Base-by-base conservation (phyloP, 2,113 vertebrate species). In the Ptychochromis oligacanthus region DNA sequence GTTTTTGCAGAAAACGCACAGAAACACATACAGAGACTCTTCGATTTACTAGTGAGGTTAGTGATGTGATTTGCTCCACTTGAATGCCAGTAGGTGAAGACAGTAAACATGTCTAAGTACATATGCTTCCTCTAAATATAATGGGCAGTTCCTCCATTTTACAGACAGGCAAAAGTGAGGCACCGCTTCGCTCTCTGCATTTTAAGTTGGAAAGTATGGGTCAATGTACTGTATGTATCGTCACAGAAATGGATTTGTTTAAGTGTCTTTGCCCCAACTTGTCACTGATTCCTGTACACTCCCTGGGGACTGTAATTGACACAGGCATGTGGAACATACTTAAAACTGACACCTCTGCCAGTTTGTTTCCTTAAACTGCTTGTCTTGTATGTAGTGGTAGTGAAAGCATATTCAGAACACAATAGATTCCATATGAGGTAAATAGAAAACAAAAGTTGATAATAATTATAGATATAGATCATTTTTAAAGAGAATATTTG, bases 111-210 rank as follows among this genome's bases (percentile, higher is more conserved):
- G 13, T 43, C 5, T 3, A 15, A 2, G 43, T 43, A 10, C 22
- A 26, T 46, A 46, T 24, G 38, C 4, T 65, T 65, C 62, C 3
- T 38, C 22, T 46, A 65, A 65, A 65, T 40, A 10, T 65, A 0
- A 17, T 4, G 22, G 38, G 0, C 22, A 26, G 4, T 43, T 65
- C n/a, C 38, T 65, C 43, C 9, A 7, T 43, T 17, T 43, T 10
- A 24, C 13, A 43, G 7, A 0, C 0, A 65, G 7, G 38, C 13
- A 65, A 14, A 46, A 0, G 36, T 10, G 36, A 64, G 36, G 2
- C n/a, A 18, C 6, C 38, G n/a, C n/a, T n/a, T n/a, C n/a, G 36
- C 7, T 43, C 40, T 24, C 14, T 65, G 40, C n/a, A 2, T 65
- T 65, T 43, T 8, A 8, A 0, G 4, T 34, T 64, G 20, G 0